A percentile compares a stretch with the other conserved stretches of the same genome.
Evolutionary conservation across 1,140 invertebrate genomes (phyloP).

Genomic region (Drosophila suzukii): DNA sequence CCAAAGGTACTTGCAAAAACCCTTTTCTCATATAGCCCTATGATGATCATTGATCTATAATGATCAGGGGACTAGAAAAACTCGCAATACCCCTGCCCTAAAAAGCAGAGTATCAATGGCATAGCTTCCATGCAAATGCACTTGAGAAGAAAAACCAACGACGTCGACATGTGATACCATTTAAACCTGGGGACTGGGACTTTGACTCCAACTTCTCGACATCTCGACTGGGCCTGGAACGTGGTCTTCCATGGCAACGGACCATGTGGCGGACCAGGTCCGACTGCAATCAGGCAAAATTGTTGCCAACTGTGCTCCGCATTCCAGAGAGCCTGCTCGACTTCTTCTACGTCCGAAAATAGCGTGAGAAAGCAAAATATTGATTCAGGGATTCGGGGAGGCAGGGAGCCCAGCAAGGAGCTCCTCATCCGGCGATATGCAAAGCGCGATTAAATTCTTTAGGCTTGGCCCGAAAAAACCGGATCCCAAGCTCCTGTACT

Average conservation of each 20-base stretch:
- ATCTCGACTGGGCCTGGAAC: slow-evolving; percentile 17
- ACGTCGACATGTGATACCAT: slow-evolving; percentile 79
- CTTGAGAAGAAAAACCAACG: slow-evolving; percentile 57
- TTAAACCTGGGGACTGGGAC: slow-evolving; percentile 46
- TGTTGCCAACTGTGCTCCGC: slow-evolving; percentile 76
- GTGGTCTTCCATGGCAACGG: slow-evolving; percentile 27
- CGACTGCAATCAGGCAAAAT: slow-evolving; percentile 73
- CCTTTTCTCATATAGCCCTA: slow-evolving; percentile 18
- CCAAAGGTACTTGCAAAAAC: neutral
- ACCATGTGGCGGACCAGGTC: slow-evolving; percentile 31
- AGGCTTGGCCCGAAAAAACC: slow-evolving; percentile 41
- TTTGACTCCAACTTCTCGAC: slow-evolving; percentile 12
- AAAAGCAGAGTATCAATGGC: slow-evolving; percentile 40
- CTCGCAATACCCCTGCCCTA: neutral
- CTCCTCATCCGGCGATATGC: slow-evolving; percentile 60
- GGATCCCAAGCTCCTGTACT: slow-evolving; percentile 33
- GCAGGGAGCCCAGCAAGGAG: slow-evolving; percentile 4
- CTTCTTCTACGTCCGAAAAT: slow-evolving; percentile 55
- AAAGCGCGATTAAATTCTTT: slow-evolving; percentile 80
- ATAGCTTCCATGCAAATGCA: slow-evolving; percentile 71
- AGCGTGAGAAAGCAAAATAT: slow-evolving; percentile 84
- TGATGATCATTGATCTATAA: slow-evolving; percentile 59
- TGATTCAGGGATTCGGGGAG: slow-evolving; percentile 64
- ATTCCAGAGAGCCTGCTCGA: slow-evolving; percentile 64
- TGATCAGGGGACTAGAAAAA: slow-evolving; percentile 59